Evolutionary conservation across 2,113 vertebrate genomes (phyloP).

Genomic region (Paraplagusia blochii): DNA sequence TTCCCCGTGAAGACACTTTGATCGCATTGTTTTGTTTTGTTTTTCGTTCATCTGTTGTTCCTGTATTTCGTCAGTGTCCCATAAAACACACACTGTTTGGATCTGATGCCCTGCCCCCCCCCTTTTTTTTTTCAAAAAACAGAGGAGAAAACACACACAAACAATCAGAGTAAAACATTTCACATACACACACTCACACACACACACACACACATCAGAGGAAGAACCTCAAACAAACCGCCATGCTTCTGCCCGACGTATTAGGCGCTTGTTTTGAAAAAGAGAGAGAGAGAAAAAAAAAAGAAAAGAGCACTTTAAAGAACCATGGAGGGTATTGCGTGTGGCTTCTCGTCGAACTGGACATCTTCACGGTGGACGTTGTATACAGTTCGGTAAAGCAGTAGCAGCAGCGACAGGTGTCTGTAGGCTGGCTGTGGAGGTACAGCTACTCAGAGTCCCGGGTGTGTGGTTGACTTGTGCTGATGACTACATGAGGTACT

Average conservation of each 20-base stretch:
- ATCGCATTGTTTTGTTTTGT: conserved; percentile 8
- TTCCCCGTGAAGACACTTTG: conserved; percentile 2
- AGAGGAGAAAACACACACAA: background rate
- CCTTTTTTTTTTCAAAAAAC: conserved; percentile 7
- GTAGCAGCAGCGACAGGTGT: conserved; percentile 42
- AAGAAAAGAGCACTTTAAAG: conserved; percentile 60
- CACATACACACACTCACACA: conserved; percentile 6
- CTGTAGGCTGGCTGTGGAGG: conserved; percentile 26
- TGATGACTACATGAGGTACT: conserved; percentile 42
- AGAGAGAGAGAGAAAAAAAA: no score
- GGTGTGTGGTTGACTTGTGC: conserved; percentile 31
- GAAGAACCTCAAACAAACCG: background rate
- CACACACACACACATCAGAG: background rate
- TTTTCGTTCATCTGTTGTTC: conserved; percentile 22
- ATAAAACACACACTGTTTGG: conserved; percentile 22
- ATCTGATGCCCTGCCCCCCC: conserved; percentile 19
- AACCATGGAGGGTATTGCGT: conserved; percentile 22
- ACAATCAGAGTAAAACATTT: background rate
- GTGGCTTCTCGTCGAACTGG: conserved; percentile 49
- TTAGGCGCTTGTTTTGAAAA: conserved; percentile 48
- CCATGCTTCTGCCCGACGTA: conserved; percentile 10
- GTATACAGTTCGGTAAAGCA: conserved; percentile 36
- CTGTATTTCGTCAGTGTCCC: background rate
- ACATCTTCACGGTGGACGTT: background rate
- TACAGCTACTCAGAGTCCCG: conserved; percentile 21